phyloP scores from a whole-genome alignment of 2,797 vertebrate genomes.

The Meriones psammophilus region DNA sequence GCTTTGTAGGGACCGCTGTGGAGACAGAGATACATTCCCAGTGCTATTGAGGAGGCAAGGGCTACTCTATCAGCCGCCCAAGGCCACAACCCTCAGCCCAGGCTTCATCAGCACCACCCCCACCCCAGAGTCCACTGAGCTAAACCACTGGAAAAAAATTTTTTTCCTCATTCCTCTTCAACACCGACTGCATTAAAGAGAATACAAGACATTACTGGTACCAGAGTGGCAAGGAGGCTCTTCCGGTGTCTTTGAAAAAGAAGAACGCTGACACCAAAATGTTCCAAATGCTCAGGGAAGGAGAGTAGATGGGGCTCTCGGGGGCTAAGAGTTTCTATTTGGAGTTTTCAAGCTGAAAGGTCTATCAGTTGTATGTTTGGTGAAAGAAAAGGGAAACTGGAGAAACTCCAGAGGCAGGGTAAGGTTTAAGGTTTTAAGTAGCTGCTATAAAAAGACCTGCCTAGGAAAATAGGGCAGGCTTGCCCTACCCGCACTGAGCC shows the following conservation, averaged over 20 bases:
- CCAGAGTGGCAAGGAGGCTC: neutral
- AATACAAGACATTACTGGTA: neutral
- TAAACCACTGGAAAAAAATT: neutral
- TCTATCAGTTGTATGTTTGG: conserved; percentile 44
- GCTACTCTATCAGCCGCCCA: neutral
- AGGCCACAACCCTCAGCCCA: neutral
- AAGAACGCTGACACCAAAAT: neutral
- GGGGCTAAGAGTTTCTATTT: neutral
- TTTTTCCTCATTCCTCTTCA: neutral
- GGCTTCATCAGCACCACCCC: neutral
- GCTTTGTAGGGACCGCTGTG: neutral
- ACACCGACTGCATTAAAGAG: neutral
- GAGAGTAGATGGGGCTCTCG: neutral
- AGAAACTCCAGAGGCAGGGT: conserved; percentile 59
- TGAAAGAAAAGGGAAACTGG: conserved; percentile 59
- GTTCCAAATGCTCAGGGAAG: neutral
- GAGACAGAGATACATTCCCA: neutral
- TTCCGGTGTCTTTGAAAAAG: neutral
- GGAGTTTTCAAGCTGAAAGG: conserved; percentile 68
- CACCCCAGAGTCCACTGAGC: neutral
- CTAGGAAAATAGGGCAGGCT: conserved; percentile 69
- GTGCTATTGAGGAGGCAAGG: neutral
- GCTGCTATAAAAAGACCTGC: conserved; percentile 77
- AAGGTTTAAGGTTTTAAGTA: conserved; percentile 68
- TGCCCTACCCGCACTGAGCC: neutral